Evolutionary conservation across 2,797 vertebrate genomes (phyloP).

Genomic region (Astyanax mexicanus): DNA sequence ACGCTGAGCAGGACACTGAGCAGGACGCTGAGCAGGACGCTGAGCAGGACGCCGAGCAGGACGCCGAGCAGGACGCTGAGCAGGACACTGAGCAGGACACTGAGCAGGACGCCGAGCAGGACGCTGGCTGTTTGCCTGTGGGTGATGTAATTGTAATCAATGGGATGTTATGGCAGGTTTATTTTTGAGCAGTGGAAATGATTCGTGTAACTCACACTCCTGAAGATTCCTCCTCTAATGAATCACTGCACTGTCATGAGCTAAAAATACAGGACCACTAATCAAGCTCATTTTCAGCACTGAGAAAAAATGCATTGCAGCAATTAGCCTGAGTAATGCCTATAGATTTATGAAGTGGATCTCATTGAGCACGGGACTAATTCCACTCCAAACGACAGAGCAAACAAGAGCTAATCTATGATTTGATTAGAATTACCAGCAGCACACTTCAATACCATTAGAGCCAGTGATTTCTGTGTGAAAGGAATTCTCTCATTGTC

Average conservation of each 20-base stretch:
- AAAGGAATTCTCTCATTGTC: no score
- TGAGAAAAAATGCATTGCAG: constrained; percentile 44
- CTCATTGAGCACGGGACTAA: constrained; percentile 39
- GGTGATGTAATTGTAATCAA: constrained; percentile 20
- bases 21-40: no score
- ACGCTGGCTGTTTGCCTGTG: not conserved
- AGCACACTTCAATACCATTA: not conserved
- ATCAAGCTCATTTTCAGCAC: constrained; percentile 47
- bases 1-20: no score
- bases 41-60: no score
- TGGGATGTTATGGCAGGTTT: constrained; percentile 11
- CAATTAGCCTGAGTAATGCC: constrained; percentile 39
- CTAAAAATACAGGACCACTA: constrained; percentile 55
- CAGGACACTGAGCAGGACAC: no score
- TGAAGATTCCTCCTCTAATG: constrained; percentile 47
- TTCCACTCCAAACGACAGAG: not conserved
- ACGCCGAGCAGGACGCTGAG: no score
- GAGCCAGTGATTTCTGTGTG: not conserved
- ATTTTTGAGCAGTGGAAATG: constrained; percentile 22
- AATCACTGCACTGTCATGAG: constrained; percentile 59
- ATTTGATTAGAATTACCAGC: not conserved
- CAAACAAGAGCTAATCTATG: constrained; percentile 18
- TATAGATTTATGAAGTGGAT: constrained; percentile 42
- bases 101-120: no score
- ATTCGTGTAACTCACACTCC: constrained; percentile 24